phyloP scores from a whole-genome alignment of 2,113 vertebrate genomes.

The Pteropus alecto region DNA sequence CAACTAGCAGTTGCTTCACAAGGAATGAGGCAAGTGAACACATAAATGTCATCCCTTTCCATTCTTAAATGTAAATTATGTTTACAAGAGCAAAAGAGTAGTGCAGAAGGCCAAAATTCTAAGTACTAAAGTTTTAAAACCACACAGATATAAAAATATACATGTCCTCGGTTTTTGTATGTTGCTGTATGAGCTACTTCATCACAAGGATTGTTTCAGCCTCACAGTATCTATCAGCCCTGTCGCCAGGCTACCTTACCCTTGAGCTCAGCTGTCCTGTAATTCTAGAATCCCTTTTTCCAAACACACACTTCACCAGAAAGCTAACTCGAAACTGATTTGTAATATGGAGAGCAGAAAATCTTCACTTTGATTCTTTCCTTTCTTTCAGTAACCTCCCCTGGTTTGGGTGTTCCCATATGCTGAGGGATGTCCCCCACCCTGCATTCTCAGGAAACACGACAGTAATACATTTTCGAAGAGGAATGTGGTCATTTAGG shows the following conservation, averaged over 20 bases:
- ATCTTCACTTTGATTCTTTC: conserved; percentile 43
- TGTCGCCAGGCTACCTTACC: conserved; percentile 45
- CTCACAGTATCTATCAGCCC: conserved; percentile 28
- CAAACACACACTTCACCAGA: conserved; percentile 10
- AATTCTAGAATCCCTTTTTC: conserved; percentile 25
- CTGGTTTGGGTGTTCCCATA: neutral
- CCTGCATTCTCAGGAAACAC: neutral
- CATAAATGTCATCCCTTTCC: conserved; percentile 21
- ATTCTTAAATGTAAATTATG: neutral
- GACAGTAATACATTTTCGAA: conserved; percentile 38
- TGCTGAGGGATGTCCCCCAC: neutral
- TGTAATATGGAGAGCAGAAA: conserved; percentile 41
- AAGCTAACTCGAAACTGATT: conserved; percentile 37
- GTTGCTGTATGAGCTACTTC: conserved; percentile 56
- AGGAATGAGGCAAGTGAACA: conserved; percentile 53
- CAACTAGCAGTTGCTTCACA: neutral
- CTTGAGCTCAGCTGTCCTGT: neutral
- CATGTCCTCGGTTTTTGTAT: conserved; percentile 59
- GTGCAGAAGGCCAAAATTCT: conserved; percentile 59
- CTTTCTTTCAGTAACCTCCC: conserved; percentile 31
- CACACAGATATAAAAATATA: conserved; percentile 70
- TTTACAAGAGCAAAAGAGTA: conserved; percentile 50
- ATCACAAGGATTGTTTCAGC: conserved; percentile 61
- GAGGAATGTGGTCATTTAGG: conserved; percentile 23
- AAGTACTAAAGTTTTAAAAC: conserved; percentile 70